Conservation (phyloP, 2,113 vertebrate species). For the Anthoscopus minutus region DNA sequence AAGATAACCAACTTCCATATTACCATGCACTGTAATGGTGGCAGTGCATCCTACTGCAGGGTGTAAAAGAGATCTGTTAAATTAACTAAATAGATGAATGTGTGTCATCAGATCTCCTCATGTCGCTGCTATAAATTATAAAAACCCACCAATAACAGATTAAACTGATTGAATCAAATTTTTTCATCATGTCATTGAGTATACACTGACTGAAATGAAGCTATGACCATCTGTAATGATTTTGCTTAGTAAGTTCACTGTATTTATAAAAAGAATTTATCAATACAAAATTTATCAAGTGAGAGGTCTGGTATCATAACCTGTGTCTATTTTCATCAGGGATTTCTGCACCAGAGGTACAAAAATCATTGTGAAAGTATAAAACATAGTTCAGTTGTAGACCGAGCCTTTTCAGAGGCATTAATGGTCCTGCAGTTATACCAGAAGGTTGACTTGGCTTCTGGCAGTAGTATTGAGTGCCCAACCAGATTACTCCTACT, state of each 20-base stretch:
- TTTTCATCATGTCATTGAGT: background rate
- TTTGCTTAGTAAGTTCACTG: background rate
- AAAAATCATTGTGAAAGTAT: background rate
- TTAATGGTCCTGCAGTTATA: background rate
- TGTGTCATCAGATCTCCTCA: background rate
- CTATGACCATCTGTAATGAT: background rate
- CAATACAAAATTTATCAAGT: background rate
- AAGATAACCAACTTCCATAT: background rate
- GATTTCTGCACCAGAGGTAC: background rate
- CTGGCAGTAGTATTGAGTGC: background rate
- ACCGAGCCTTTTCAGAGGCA: background rate
- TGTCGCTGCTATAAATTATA: background rate
- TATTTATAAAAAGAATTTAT: background rate
- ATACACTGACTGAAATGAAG: background rate
- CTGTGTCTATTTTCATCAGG: background rate
- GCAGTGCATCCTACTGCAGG: background rate
- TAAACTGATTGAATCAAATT: background rate
- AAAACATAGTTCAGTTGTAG: background rate
- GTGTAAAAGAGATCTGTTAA: background rate
- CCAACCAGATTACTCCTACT: conserved; percentile 17
- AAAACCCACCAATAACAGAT: background rate
- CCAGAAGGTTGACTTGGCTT: conserved; percentile 13
- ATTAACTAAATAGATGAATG: background rate
- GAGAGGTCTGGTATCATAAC: background rate
- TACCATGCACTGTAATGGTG: background rate